phyloP scores from a whole-genome alignment of 2,797 vertebrate genomes.

The Muraenolepis orangiensis region DNA sequence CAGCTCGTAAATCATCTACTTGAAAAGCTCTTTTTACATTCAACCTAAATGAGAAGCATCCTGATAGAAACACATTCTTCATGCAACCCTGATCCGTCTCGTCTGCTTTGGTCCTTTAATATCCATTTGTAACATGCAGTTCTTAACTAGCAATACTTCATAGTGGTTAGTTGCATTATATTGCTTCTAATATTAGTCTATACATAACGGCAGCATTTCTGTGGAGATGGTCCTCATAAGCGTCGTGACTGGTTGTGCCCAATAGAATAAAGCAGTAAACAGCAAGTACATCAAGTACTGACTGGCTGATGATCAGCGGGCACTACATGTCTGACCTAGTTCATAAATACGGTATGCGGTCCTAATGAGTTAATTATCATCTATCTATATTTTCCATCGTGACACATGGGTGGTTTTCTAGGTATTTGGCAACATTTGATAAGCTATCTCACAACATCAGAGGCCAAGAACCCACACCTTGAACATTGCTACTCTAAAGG shows the following conservation, averaged over 20 bases:
- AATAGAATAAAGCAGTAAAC: background rate
- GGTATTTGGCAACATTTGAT: background rate
- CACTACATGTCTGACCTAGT: background rate
- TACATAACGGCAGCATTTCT: background rate
- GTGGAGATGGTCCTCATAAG: too few relatives aligned
- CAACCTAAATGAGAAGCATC: background rate
- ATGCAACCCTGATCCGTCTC: background rate
- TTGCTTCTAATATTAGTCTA: too few relatives aligned
- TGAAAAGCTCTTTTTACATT: background rate
- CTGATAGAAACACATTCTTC: background rate
- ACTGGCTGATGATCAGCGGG: background rate
- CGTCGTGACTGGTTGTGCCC: too few relatives aligned
- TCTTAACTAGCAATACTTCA: background rate
- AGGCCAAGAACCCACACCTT: background rate
- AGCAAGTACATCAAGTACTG: background rate
- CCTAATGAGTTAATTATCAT: background rate
- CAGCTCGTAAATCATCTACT: background rate
- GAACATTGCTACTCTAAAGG: background rate
- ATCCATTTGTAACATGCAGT: background rate
- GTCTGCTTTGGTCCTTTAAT: background rate
- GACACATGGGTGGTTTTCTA: background rate
- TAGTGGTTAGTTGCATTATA: background rate
- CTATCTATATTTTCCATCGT: background rate
- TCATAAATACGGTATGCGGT: background rate
- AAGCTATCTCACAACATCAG: background rate